Conservation (phyloP, 2,797 vertebrate genomes). For the Gallinago stenura region DNA sequence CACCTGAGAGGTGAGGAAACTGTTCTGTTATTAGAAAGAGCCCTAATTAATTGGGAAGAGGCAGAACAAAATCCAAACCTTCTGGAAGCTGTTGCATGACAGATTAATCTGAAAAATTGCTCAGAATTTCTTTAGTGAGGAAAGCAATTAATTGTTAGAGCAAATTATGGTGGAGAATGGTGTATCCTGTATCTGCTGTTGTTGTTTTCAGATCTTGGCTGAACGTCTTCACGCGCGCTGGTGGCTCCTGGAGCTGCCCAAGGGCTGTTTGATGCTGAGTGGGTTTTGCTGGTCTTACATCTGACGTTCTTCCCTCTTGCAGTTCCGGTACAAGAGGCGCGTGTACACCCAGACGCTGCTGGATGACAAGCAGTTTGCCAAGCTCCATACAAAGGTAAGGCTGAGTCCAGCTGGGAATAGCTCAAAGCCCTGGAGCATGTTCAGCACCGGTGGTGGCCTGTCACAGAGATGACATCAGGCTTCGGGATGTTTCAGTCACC, state of each 20-base stretch:
- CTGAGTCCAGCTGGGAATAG: neutral
- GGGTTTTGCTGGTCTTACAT: neutral
- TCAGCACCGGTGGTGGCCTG: neutral
- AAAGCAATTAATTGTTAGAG: neutral
- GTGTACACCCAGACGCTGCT: conserved; percentile 93
- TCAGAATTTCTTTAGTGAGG: neutral
- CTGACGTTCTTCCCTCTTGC: conserved; percentile 1
- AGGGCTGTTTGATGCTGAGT: neutral
- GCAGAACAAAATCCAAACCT: neutral
- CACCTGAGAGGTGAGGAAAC: neutral
- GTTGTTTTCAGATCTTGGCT: neutral
- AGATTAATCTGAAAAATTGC: neutral
- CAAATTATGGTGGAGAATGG: neutral
- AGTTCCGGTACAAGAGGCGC: conserved; percentile 97
- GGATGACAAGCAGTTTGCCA: conserved; percentile 96
- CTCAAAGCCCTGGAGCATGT: neutral
- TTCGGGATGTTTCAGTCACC: neutral
- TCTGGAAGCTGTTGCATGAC: neutral
- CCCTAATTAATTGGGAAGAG: neutral
- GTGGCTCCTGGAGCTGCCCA: neutral
- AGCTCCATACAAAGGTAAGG: conserved; percentile 96
- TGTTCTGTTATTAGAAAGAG: neutral
- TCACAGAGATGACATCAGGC: no score
- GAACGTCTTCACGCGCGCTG: neutral
- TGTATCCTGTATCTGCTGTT: neutral